A percentile compares a stretch with the other conserved stretches of the same genome.
phyloP scores from a whole-genome alignment of 2,113 vertebrate genomes.

The Psilopsiagon aymara region DNA sequence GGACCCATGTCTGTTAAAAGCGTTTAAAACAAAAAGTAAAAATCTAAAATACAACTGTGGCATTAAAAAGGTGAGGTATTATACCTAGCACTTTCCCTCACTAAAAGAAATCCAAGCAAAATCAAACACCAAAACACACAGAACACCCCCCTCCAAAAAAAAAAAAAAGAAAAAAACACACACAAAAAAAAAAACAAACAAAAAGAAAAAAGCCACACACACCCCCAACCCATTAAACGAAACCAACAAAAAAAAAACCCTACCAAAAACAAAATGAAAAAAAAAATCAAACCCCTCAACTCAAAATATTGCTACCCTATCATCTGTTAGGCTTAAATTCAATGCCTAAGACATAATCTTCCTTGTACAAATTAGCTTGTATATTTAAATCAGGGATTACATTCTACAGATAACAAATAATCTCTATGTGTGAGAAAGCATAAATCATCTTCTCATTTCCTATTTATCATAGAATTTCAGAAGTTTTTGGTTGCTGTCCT shows the following conservation, averaged over 20 bases:
- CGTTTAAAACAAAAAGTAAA: background rate
- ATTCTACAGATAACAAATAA: background rate
- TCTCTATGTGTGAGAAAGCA: background rate
- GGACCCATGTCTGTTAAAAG: background rate
- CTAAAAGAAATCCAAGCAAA: background rate
- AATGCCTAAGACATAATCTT: background rate
- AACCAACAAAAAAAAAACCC: no score
- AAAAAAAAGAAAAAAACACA: no score
- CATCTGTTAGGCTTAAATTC: background rate
- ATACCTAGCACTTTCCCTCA: background rate
- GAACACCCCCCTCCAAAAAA: no score
- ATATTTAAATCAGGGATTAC: background rate
- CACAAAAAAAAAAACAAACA: no score
- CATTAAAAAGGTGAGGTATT: background rate
- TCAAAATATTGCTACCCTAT: background rate
- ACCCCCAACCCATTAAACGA: no score
- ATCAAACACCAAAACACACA: background rate
- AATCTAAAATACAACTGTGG: background rate
- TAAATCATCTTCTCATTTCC: background rate
- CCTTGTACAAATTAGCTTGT: background rate
- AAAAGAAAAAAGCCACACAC: no score
- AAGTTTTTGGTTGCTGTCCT: background rate
- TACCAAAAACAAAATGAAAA: background rate
- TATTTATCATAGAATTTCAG: background rate
- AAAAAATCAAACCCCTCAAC: background rate